Percentiles rank a stretch among this genome's conserved stretches.
phyloP scores from a whole-genome alignment of 2,888 invertebrate genomes.

The Sminthurides aquaticus region DNA sequence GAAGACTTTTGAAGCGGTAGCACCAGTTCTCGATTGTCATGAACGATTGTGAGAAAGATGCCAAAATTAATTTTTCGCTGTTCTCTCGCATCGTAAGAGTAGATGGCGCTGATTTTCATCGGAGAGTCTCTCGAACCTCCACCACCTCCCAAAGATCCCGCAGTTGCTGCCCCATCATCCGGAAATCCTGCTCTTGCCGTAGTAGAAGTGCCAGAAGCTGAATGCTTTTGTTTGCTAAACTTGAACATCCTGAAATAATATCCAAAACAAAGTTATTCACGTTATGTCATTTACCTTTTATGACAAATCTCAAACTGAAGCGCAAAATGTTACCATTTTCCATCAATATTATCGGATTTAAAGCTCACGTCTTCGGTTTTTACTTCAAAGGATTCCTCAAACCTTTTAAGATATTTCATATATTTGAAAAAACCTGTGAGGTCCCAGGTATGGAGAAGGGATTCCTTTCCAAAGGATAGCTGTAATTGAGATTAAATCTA shows the following conservation, averaged over 20 bases:
- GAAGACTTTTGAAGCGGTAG: conserved; percentile 32
- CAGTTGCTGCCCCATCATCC: not conserved
- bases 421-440: conserved; percentile 34
- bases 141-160: not conserved
- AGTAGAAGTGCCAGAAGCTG: not conserved
- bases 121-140: conserved; percentile 3
- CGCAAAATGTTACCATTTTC: conserved; percentile 32
- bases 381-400: conserved; percentile 34
- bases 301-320: too few relatives aligned
- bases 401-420: conserved; percentile 31
- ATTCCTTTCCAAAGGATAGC: conserved; percentile 33
- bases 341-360: conserved; percentile 37
- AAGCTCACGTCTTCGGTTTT: conserved; percentile 36
- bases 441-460: conserved; percentile 35
- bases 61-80: conserved; percentile 29
- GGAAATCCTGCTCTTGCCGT: not conserved
- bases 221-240: conserved; percentile 5
- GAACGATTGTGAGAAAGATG: conserved; percentile 27
- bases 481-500: conserved; percentile 3
- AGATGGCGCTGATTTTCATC: conserved; percentile 29
- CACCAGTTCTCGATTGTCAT: conserved; percentile 31
- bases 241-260: conserved; percentile 5
- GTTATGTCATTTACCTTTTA: too few relatives aligned
- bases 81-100: conserved; percentile 36
- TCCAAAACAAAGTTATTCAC: not conserved